A percentile compares a stretch with the other conserved stretches of the same genome.
Conservation (phyloP, 2,888 invertebrate genomes). For the Muscina levida region DNA sequence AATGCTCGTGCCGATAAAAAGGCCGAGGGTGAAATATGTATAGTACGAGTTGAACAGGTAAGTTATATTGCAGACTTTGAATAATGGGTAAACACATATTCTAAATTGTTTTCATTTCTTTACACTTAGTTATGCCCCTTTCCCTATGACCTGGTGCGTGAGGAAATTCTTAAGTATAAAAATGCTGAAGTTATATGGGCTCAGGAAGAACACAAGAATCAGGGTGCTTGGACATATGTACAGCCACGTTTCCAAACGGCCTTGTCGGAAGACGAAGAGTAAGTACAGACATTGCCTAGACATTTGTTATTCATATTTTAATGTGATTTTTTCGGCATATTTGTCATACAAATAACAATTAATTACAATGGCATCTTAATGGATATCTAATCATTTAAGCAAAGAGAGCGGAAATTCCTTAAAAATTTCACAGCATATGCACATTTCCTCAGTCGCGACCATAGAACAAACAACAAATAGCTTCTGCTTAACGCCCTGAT, state of each 20-base stretch:
- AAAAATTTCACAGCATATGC: slow-evolving; percentile 17
- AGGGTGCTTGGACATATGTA: slow-evolving; percentile 89
- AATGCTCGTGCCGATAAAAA: slow-evolving; percentile 85
- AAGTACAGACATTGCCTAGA: slow-evolving; percentile 45
- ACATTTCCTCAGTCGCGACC: slow-evolving; percentile 9
- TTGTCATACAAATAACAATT: neutral
- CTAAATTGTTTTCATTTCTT: neutral
- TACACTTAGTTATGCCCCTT: slow-evolving; percentile 85
- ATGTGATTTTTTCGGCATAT: neutral
- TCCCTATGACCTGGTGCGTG: slow-evolving; percentile 89
- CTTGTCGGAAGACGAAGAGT: slow-evolving; percentile 85
- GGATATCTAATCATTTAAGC: slow-evolving; percentile 20
- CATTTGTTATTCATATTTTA: neutral
- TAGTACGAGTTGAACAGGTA: slow-evolving; percentile 91
- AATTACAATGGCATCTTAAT: slow-evolving; percentile 31
- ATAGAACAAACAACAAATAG: neutral
- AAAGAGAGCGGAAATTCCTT: slow-evolving; percentile 20
- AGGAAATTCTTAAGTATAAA: slow-evolving; percentile 86
- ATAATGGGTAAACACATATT: no score
- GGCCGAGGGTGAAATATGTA: slow-evolving; percentile 86
- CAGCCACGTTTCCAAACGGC: slow-evolving; percentile 87
- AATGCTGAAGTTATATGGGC: slow-evolving; percentile 87
- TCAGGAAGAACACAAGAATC: slow-evolving; percentile 95
- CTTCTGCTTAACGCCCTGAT: neutral
- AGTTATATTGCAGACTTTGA: neutral